Base-by-base conservation (phyloP, 2,888 invertebrate species). In the Eumacrocentrus americanus region DNA sequence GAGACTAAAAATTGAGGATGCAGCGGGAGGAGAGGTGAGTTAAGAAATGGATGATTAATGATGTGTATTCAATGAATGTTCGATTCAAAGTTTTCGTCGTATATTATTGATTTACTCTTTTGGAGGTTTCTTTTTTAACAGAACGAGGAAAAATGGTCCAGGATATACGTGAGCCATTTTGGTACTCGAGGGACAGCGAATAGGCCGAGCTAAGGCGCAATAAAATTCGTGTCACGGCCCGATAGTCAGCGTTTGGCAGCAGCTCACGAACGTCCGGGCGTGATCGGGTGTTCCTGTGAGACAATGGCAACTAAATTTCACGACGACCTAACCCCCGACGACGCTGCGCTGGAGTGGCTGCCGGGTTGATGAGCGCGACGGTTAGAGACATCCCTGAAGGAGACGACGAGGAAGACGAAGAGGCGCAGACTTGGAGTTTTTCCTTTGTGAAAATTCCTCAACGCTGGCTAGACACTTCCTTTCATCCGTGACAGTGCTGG, bases 391-490 rank as follows among this genome's bases (percentile, higher is more conserved):
- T 60, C 58, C 58, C 55, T 50, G 54, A 50, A 60, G 68, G 59
- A 54, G 40, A 35, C 42, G 50, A 57, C 50, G 51, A 42, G 3
- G 18, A 18, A 42, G 42, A 42, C 16, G 64, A 55, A 69, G 62
- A 60, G 62, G 54, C 52, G 56, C 56, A 55, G 63, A 58, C 60
- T 53, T 57, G 61, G 66, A 61, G 70, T 57, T 59, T 70, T 71
- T 67, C 69, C 72, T 77, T 74, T 76, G 73, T 74, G 68, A 67
- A 73, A 77, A 72, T 74, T 72, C 71, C 72, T 72, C 72, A 72
- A 72, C 72, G 74, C 75, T 73, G 72, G 74, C 70, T 77, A 76
- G 77, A 76, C 77, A 76, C 73, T 77, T 77, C 74, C 73, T 76
- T 75, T 74, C 74, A 76, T 75, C 71, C 73, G 68, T 70, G 69